A percentile compares a stretch with the other conserved stretches of the same genome.
Evolutionary conservation across 2,888 invertebrate species (phyloP).

Genomic region (Leptopterna dolabrata): DNA sequence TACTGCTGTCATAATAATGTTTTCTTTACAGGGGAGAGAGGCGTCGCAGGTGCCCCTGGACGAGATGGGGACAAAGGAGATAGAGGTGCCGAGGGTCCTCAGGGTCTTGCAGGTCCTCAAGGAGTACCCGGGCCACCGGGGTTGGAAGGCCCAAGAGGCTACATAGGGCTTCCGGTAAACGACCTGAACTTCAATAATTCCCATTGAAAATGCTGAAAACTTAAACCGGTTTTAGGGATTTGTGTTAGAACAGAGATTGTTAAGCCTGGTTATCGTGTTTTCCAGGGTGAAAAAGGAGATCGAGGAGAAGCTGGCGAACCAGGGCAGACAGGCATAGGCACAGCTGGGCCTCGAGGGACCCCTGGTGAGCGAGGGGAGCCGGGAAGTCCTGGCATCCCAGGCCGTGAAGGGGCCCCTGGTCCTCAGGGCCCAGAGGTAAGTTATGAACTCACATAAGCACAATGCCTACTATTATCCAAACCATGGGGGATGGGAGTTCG

Average conservation of each 20-base stretch:
- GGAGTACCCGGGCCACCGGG: constrained; percentile 13
- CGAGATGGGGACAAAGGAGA: constrained; percentile 67
- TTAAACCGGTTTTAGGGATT: not conserved
- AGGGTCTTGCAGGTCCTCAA: constrained; percentile 41
- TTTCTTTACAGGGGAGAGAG: constrained; percentile 60
- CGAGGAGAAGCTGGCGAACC: constrained; percentile 35
- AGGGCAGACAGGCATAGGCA: constrained; percentile 13
- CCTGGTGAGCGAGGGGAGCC: constrained; percentile 36
- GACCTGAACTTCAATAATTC: too few species aligned
- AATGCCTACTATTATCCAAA: too few species aligned
- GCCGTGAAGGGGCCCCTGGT: constrained; percentile 67
- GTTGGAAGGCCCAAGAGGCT: not conserved
- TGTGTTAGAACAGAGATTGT: too few species aligned
- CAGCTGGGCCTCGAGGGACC: constrained; percentile 54
- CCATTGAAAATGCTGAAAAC: too few species aligned
- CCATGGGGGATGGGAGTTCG: too few species aligned
- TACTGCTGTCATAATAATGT: too few species aligned
- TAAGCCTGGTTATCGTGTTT: not conserved
- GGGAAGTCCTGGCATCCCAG: constrained; percentile 67
- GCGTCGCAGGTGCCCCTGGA: constrained; percentile 70
- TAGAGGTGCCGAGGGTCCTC: constrained; percentile 66
- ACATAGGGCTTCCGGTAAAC: constrained; percentile 18
- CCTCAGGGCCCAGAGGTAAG: constrained; percentile 56
- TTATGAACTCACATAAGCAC: not conserved
- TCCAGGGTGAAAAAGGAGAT: not conserved